phyloP scores from a whole-genome alignment of 2,888 invertebrate genomes.

The Acanthococcus lagerstroemiae region DNA sequence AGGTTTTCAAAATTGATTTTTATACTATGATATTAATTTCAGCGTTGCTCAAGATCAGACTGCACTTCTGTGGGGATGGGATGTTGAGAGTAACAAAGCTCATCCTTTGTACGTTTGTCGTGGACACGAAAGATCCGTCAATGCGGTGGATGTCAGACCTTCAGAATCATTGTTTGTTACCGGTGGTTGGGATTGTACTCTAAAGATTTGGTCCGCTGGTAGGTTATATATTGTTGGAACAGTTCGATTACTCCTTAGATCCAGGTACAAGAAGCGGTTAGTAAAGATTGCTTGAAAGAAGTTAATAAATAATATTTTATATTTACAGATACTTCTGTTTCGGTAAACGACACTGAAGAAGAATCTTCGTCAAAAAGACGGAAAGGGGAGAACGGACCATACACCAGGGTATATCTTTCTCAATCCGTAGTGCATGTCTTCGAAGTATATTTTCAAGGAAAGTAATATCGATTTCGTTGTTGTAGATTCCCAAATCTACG shows the following conservation, averaged over 20 bases:
- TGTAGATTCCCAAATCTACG: slow-evolving; percentile 69
- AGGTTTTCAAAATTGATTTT: neutral
- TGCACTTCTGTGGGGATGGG: slow-evolving; percentile 82
- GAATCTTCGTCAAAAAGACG: slow-evolving; percentile 29
- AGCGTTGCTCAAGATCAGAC: slow-evolving; percentile 89
- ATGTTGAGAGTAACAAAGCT: slow-evolving; percentile 59
- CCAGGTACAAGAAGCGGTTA: neutral
- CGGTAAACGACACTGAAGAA: slow-evolving; percentile 19
- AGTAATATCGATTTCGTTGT: too few species aligned
- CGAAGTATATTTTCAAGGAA: too few species aligned
- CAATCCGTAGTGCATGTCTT: too few species aligned
- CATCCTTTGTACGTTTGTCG: slow-evolving; percentile 69
- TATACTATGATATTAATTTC: too few species aligned
- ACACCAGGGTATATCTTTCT: too few species aligned
- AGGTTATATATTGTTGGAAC: slow-evolving; percentile 35
- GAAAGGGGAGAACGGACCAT: slow-evolving; percentile 23
- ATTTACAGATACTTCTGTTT: slow-evolving; percentile 3
- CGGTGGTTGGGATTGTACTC: slow-evolving; percentile 84
- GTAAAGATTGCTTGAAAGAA: neutral
- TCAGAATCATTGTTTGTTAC: slow-evolving; percentile 60
- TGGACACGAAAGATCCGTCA: slow-evolving; percentile 87
- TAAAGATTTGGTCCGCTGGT: slow-evolving; percentile 84
- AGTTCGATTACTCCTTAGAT: neutral
- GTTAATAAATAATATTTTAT: neutral
- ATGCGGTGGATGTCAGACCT: slow-evolving; percentile 69